Evolutionary conservation across 2,113 vertebrate genomes (phyloP), one percentile per base, ranked within the genome.

Genomic region (Seriola quinqueradiata): DNA sequence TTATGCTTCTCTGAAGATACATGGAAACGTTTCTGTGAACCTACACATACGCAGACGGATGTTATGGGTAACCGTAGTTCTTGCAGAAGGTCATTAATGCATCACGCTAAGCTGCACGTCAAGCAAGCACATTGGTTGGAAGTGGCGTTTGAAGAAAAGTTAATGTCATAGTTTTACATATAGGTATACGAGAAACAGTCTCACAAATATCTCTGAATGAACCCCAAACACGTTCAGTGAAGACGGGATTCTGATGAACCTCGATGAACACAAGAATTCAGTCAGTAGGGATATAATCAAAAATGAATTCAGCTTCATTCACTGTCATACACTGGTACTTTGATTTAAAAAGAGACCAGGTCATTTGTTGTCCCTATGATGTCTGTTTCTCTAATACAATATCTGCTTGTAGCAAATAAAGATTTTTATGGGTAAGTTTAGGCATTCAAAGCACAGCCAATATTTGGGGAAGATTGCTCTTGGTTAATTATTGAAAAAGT

Each of bases 121-220:
- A 52, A 60, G 42, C 16, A 50, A 63, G 23, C 55, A 16, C 8
- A 57, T 64, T 61, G 21, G 61, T 28, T 44, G 17, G 16, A 48
- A 48, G 46, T 16, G 14, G 46, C 14, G 3, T 3, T 46, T 11
- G 13, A 46, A 46, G 16, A 46, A 73, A 34, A 66, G 23, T 64
- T 7, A 60, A 65, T 70, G 54, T 63, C 46, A 65, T 40, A 19
- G 70, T 60, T 74, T 17, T 57, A 14, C 17, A 19, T 54, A 52
- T 14, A 58, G 55, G 11, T 14, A 14, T 70, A 13, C 55, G 74
- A 61, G 23, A 64, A 57, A 55, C 14, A 50, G 14, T 50, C 14
- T 17, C 46, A 1, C 16, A 50, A 12, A 44, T 10, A 44, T 44
- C 42, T 44, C 11, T 44, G 42, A 44, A 44, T 44, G 9, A 12